Evolutionary conservation across 2,888 invertebrate genomes (phyloP), one percentile per base, ranked within the genome.

Genomic region (Phymatocera aterrima): DNA sequence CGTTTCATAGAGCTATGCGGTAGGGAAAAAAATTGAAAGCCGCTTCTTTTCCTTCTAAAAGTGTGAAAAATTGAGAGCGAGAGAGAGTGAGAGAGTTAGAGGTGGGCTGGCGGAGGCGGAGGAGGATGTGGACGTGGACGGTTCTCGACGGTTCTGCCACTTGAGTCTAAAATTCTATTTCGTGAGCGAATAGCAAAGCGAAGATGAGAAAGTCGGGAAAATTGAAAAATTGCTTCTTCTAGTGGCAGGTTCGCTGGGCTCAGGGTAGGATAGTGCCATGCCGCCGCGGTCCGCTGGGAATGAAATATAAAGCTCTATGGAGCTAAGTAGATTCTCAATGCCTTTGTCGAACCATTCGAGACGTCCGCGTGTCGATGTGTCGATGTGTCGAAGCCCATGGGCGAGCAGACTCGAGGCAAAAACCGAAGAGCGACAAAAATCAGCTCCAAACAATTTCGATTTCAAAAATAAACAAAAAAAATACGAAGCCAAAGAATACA

Each of bases 141-240:
- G 77, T 79, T 79, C 77, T 81, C 75, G 65, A 40, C 64, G 57
- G 57, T 81, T 79, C 81, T 80, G 83, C 83, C 84, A 84, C 84
- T 85, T 83, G 83, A 83, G 81, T 81, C 83, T 83, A 84, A 90
- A 90, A 90, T 90, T 90, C 89, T 88, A 90, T 90, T 90, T 88
- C 87, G 84, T 79, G 83, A 82, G 82, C 85, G 86, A 89, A 89
- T 87, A 87, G 88, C 87, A 87, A 88, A 88, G 89, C 89, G 89
- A 89, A 88, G 88, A 89, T 90, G 90, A 90, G 89, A 90, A 90
- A 90, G 90, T 90, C 88, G 83, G 85, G 85, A 87, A 90, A 90
- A 90, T 90, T 90, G 90, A 88, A 87, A 90, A 90, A 90, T 90
- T 90, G 89, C 89, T 86, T 88, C 87, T 84, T 85, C 85, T 83